These are phyloP conservation scores for Myathropa florea DNA, from an alignment of 2,888 invertebrate species.

Conservation along the genomic window DNA sequence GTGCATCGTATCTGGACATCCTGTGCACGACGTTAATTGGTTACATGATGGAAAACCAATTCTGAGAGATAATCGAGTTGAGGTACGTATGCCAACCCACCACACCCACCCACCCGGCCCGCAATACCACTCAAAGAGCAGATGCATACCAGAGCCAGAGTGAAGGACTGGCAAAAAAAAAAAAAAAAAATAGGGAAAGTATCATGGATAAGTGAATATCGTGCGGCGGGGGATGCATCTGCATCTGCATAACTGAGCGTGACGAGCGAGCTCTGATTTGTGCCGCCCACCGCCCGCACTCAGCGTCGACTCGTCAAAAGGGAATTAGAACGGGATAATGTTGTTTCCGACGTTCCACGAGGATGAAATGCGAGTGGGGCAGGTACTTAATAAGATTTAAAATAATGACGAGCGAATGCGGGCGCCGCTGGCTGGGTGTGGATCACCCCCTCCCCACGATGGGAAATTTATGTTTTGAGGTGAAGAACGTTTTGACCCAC, in stretches of 20 bases:
- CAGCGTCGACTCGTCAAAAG: slow-evolving; percentile 24
- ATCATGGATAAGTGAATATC: slow-evolving; percentile 58
- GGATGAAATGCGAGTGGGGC: not conserved
- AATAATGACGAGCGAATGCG: slow-evolving; percentile 8
- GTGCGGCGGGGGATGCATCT: not conserved
- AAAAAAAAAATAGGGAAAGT: slow-evolving; percentile 9
- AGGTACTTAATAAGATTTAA: slow-evolving; percentile 47
- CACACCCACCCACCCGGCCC: not conserved
- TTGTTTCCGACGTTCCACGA: slow-evolving; percentile 16
- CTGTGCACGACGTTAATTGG: slow-evolving; percentile 90
- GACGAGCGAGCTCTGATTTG: slow-evolving; percentile 41
- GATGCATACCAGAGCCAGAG: not conserved
- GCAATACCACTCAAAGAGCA: not conserved
- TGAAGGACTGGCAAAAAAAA: not conserved
- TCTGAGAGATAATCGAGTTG: slow-evolving; percentile 83
- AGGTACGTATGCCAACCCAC: slow-evolving; percentile 81
- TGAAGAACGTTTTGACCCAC: slow-evolving; percentile 66
- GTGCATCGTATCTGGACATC: slow-evolving; percentile 93
- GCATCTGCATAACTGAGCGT: slow-evolving; percentile 26
- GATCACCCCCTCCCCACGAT: not conserved
- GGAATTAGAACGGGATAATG: slow-evolving; percentile 61
- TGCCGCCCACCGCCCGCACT: not conserved
- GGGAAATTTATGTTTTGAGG: slow-evolving; percentile 62
- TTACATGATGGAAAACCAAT: slow-evolving; percentile 88
- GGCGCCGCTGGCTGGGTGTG: not conserved